Evolutionary conservation across 2,797 vertebrate genomes (phyloP).

Genomic region (Hyperoplus lanceolatus): DNA sequence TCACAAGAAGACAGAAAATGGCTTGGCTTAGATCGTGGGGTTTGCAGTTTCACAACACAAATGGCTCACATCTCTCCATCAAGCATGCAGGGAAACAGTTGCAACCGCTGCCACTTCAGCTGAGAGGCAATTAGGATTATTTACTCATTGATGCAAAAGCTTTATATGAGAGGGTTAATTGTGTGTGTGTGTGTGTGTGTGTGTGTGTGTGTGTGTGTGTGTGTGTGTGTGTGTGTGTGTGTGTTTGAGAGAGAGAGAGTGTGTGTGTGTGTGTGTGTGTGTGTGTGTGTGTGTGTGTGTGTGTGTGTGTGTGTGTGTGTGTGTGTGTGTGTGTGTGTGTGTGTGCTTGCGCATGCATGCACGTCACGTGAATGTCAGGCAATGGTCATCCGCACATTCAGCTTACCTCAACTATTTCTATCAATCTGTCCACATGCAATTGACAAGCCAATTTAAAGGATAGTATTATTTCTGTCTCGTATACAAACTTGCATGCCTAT

Average conservation of each 20-base stretch:
- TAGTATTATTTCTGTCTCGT: no score
- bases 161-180: conserved; percentile 57
- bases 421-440: conserved; percentile 5
- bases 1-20: conserved; percentile 65
- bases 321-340: no score
- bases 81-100: conserved; percentile 58
- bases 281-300: no score
- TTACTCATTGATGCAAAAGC: conserved; percentile 67
- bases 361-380: conserved; percentile 49
- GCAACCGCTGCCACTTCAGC: conserved; percentile 56
- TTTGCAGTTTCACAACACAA: conserved; percentile 54
- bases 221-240: conserved; percentile 41
- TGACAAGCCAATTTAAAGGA: conserved; percentile 5
- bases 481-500: no score
- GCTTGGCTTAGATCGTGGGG: conserved; percentile 50
- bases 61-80: conserved; percentile 62
- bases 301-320: no score
- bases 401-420: conserved; percentile 28
- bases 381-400: conserved; percentile 30
- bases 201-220: conserved; percentile 53
- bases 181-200: conserved; percentile 14
- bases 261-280: no score
- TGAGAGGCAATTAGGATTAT: conserved; percentile 71
- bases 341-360: conserved; percentile 51
- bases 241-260: no score